These are phyloP conservation scores for Rhinogobius similis DNA, from an alignment of 2,113 vertebrate genomes.

Conservation along the genomic window DNA sequence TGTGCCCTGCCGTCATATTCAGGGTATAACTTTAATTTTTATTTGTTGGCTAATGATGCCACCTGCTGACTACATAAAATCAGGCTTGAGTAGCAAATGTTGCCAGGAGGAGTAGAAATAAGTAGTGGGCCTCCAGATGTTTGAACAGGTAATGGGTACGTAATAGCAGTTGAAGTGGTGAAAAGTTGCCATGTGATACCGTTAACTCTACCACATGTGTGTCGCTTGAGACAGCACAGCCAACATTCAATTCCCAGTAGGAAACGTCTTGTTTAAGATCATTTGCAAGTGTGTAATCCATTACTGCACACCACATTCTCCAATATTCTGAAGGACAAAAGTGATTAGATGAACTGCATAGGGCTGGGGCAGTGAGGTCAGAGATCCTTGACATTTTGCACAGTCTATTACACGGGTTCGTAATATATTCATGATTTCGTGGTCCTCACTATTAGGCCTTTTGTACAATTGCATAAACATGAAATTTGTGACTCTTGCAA, in stretches of 20 bases:
- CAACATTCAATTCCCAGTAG: constrained; percentile 52
- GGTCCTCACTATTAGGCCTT: constrained; percentile 11
- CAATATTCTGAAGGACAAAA: constrained; percentile 51
- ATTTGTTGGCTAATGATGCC: constrained; percentile 84
- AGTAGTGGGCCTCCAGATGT: constrained; percentile 43
- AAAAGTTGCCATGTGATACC: constrained; percentile 58
- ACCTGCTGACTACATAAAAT: constrained; percentile 84
- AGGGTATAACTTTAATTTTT: constrained; percentile 77
- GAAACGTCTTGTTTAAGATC: constrained; percentile 38
- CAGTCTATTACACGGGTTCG: constrained; percentile 6
- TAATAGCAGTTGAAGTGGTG: constrained; percentile 51
- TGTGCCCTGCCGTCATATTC: constrained; percentile 71
- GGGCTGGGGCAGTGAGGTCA: constrained; percentile 33
- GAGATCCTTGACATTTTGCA: constrained; percentile 28
- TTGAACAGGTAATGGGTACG: constrained; percentile 63
- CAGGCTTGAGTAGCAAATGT: constrained; percentile 49
- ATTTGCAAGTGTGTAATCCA: constrained; percentile 46
- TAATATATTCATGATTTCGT: constrained; percentile 10
- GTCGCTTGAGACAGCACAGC: constrained; percentile 20
- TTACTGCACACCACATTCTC: constrained; percentile 40
- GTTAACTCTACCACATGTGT: constrained; percentile 52
- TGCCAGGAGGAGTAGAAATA: constrained; percentile 60
- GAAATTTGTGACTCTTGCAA: background rate
- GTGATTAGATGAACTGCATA: constrained; percentile 35
- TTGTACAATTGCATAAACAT: background rate